A percentile compares a stretch with the other conserved stretches of the same genome.
Evolutionary conservation across 2,797 vertebrate species (phyloP).

Genomic region (Borostomias antarcticus): DNA sequence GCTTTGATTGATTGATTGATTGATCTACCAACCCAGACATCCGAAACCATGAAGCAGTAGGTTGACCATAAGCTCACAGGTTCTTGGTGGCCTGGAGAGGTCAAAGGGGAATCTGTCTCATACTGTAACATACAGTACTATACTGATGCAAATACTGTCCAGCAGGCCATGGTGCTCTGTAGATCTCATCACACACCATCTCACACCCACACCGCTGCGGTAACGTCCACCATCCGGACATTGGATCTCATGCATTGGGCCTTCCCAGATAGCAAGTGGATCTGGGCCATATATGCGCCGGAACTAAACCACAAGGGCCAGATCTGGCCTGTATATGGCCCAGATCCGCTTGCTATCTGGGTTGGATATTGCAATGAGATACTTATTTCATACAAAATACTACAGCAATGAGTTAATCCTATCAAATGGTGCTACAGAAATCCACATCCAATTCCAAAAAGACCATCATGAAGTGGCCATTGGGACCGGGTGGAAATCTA

Average conservation of each 20-base stretch:
- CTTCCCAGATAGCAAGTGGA: no score
- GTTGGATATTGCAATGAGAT: background rate
- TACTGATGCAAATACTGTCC: slow-evolving; percentile 8
- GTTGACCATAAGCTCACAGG: slow-evolving; percentile 37
- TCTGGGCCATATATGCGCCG: no score
- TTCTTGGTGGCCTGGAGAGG: slow-evolving; percentile 42
- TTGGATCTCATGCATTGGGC: background rate
- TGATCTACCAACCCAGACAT: no score
- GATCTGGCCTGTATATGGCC: no score
- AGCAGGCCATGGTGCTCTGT: background rate
- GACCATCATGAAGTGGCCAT: no score
- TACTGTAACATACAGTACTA: slow-evolving; percentile 23
- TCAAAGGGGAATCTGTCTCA: slow-evolving; percentile 40
- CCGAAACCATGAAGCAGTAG: slow-evolving; percentile 1
- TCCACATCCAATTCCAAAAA: no score
- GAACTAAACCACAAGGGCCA: no score
- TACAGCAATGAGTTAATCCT: no score
- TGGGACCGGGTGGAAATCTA: no score
- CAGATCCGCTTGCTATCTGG: background rate
- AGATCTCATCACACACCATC: background rate
- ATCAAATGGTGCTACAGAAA: no score
- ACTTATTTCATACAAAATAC: no score
- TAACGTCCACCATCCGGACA: background rate
- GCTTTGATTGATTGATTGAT: no score
- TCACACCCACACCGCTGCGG: background rate